phyloP scores from a whole-genome alignment of 2,888 invertebrate genomes.

The Sympetrum striolatum region DNA sequence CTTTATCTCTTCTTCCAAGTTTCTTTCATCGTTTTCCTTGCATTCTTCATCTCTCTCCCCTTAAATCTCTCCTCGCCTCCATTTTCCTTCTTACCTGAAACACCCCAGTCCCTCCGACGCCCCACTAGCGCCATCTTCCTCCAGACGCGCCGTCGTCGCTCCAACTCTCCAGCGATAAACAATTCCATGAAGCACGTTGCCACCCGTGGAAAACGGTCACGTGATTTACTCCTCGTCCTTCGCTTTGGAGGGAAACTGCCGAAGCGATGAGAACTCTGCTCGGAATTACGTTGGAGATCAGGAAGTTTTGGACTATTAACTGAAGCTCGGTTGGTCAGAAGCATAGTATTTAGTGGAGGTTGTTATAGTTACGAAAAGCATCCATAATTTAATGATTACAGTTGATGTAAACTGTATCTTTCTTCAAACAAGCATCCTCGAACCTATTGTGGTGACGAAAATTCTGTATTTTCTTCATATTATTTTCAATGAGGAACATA shows the following conservation, averaged over 20 bases:
- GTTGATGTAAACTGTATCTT: too few relatives aligned
- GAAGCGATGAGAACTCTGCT: too few relatives aligned
- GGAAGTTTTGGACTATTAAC: too few relatives aligned
- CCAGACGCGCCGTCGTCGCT: conserved; percentile 17
- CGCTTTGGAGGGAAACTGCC: not conserved
- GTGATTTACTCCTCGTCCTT: conserved; percentile 11
- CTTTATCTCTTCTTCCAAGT: not conserved
- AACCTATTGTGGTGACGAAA: too few relatives aligned
- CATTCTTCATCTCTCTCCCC: not conserved
- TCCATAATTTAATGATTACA: too few relatives aligned
- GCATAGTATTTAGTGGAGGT: too few relatives aligned
- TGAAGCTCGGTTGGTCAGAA: too few relatives aligned
- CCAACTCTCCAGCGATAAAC: conserved; percentile 4
- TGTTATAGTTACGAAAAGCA: too few relatives aligned
- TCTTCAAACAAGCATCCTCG: too few relatives aligned
- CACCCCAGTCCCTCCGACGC: not conserved
- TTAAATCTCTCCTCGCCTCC: not conserved
- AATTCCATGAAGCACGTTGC: not conserved
- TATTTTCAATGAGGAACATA: too few relatives aligned
- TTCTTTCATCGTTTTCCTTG: not conserved
- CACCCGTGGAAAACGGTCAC: conserved; percentile 8
- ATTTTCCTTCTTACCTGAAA: not conserved
- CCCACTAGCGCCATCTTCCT: conserved; percentile 5
- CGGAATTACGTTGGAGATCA: too few relatives aligned
- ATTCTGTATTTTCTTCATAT: too few relatives aligned